phyloP scores from a whole-genome alignment of 1,140 invertebrate species.

The Patella vulgata region DNA sequence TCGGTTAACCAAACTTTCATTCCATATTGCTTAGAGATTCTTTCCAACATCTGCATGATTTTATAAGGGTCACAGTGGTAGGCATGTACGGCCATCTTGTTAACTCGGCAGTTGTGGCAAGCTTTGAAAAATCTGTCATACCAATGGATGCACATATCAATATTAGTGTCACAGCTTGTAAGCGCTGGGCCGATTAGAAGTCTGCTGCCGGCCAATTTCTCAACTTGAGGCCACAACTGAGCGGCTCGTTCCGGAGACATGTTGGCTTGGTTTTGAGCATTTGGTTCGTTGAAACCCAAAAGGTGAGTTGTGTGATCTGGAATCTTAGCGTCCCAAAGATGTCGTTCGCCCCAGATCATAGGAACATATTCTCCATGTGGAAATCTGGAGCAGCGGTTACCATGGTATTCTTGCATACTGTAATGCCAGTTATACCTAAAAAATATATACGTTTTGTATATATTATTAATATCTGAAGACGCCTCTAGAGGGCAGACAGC shows the following conservation, averaged over 20 bases:
- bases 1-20: conserved; percentile 35
- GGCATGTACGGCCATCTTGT: no score
- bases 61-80: conserved; percentile 36
- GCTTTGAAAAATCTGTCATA: conserved; percentile 35
- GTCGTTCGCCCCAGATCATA: conserved; percentile 19
- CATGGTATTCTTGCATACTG: conserved; percentile 1
- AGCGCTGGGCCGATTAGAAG: conserved; percentile 34
- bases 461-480: no score
- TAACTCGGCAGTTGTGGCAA: conserved; percentile 33
- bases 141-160: conserved; percentile 29
- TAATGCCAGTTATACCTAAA: conserved; percentile 18
- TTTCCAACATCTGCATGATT: conserved; percentile 36
- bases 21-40: conserved; percentile 30
- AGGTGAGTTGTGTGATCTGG: conserved; percentile 17
- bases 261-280: conserved; percentile 31
- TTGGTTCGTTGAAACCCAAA: conserved; percentile 43
- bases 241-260: conserved; percentile 27
- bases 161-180: conserved; percentile 18
- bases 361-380: conserved; percentile 29
- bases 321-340: neutral
- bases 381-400: neutral
- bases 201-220: conserved; percentile 11
- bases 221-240: conserved; percentile 25
- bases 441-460: no score
- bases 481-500: no score